Conservation (phyloP, 1,140 invertebrate species). For the Drosophila sp. region DNA sequence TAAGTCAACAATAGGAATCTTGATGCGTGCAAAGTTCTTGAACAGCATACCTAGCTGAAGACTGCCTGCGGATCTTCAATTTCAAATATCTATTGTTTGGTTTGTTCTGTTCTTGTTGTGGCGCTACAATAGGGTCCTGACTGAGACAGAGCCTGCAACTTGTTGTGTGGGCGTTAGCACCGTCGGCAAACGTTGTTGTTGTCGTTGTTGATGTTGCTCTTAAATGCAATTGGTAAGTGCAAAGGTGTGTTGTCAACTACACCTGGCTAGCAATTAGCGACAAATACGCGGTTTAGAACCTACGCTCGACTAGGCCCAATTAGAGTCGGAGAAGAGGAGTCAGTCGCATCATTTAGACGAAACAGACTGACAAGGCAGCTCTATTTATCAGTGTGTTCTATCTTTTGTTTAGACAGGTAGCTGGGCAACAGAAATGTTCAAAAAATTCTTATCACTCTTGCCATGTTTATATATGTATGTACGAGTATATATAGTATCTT, state of each 20-base stretch:
- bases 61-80: slow-evolving; percentile 14
- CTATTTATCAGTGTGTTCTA: slow-evolving; percentile 23
- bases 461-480: slow-evolving; percentile 2
- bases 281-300: slow-evolving; percentile 35
- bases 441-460: slow-evolving; percentile 31
- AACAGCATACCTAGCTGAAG: slow-evolving; percentile 18
- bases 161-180: slow-evolving; percentile 51
- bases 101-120: slow-evolving; percentile 25
- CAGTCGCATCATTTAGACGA: slow-evolving; percentile 1
- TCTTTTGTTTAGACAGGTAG: slow-evolving; percentile 50
- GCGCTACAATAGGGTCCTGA: slow-evolving; percentile 35
- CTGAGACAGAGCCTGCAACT: slow-evolving; percentile 36
- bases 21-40: neutral
- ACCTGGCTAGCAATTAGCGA: slow-evolving; percentile 46
- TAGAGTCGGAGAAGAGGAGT: slow-evolving; percentile 12
- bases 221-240: slow-evolving; percentile 20
- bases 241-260: slow-evolving; percentile 30
- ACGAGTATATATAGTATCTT: slow-evolving; percentile 18
- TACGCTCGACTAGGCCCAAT: slow-evolving; percentile 45
- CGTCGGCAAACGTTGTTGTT: slow-evolving; percentile 33
- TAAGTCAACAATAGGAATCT: too few species aligned
- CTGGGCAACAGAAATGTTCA: slow-evolving; percentile 31
- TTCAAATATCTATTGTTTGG: slow-evolving; percentile 21
- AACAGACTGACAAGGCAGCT: neutral
- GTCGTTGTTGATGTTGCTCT: too few species aligned